Evolutionary conservation across 2,888 invertebrate species (phyloP).

Genomic region (Zootermopsis nevadensis): DNA sequence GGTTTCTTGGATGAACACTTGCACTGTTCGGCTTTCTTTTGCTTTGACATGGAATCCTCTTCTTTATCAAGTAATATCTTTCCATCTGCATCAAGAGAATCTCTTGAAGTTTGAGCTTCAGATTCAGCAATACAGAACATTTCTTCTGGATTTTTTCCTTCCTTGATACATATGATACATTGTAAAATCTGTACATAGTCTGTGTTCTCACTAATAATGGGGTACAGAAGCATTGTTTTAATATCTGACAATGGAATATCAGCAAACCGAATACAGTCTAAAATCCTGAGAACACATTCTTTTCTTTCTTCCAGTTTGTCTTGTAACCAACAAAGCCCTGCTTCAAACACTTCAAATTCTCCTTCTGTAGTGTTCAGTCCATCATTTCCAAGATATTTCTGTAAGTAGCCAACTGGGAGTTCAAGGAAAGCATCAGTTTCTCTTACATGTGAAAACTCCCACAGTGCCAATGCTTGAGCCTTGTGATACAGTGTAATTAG

Average conservation of each 20-base stretch:
- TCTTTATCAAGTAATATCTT: neutral
- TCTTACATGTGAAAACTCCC: slow-evolving; percentile 54
- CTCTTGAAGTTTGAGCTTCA: neutral
- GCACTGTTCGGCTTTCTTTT: neutral
- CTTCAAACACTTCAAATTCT: slow-evolving; percentile 54
- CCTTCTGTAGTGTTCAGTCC: slow-evolving; percentile 48
- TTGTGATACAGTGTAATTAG: slow-evolving; percentile 50
- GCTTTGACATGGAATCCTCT: neutral
- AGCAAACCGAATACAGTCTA: slow-evolving; percentile 52
- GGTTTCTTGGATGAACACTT: neutral
- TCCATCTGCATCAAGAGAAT: neutral
- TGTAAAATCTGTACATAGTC: slow-evolving; percentile 41
- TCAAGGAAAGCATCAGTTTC: slow-evolving; percentile 51
- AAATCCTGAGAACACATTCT: slow-evolving; percentile 40
- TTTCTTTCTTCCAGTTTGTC: slow-evolving; percentile 44
- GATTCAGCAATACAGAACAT: neutral
- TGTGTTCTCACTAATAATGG: slow-evolving; percentile 35
- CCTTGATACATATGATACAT: neutral
- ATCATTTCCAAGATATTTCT: slow-evolving; percentile 49
- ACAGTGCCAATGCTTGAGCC: slow-evolving; percentile 53
- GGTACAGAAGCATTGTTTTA: slow-evolving; percentile 51
- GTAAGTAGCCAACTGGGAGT: slow-evolving; percentile 49
- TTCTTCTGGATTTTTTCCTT: neutral
- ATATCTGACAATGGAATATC: slow-evolving; percentile 50
- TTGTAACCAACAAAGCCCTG: slow-evolving; percentile 55